Evolutionary conservation across 2,888 invertebrate genomes (phyloP), one percentile per base, ranked within the genome.

Genomic region (Pachliopta kotzebuea): DNA sequence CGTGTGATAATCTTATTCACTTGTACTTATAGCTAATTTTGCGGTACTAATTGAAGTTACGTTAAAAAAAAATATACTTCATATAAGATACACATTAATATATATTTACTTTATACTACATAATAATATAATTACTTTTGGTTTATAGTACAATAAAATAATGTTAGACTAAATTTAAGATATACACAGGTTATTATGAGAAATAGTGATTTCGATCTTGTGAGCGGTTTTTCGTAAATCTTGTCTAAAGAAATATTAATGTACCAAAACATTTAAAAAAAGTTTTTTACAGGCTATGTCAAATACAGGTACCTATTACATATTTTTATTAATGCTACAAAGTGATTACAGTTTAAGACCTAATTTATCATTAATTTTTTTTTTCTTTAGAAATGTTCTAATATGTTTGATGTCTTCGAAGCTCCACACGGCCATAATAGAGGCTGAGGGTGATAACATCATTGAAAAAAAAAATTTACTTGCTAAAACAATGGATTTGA

Each of bases 101-200:
- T n/a, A n/a, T n/a, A n/a, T n/a, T n/a, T n/a, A n/a, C n/a, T n/a
- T n/a, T n/a, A n/a, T n/a, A n/a, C n/a, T n/a, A n/a, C n/a, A n/a
- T n/a, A n/a, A n/a, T n/a, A n/a, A n/a, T n/a, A n/a, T n/a, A n/a
- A n/a, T 21, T 52, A 52, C 21, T 52, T 21, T 52, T 52, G 21
- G 50, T 21, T 20, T 8, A 52, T 21, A 52, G 1, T 60, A 61
- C 49, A 74, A 72, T 73, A 75, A 72, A 56, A 37, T 37, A 56
- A 56, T 60, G 29, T 24, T 52, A 42, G 20, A 53, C 23, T 63
- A 57, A 53, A 62, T 17, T 56, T 56, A 62, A 14, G 14, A 50
- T 26, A 24, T 17, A 31, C 24, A 50, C 14, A 62, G 29, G 20
- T 50, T 4, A 24, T 23, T n/a, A 45, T 55, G 11, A 55, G 26